Base-by-base conservation (phyloP, 2,113 vertebrate species). In the Hemicordylus capensis region DNA sequence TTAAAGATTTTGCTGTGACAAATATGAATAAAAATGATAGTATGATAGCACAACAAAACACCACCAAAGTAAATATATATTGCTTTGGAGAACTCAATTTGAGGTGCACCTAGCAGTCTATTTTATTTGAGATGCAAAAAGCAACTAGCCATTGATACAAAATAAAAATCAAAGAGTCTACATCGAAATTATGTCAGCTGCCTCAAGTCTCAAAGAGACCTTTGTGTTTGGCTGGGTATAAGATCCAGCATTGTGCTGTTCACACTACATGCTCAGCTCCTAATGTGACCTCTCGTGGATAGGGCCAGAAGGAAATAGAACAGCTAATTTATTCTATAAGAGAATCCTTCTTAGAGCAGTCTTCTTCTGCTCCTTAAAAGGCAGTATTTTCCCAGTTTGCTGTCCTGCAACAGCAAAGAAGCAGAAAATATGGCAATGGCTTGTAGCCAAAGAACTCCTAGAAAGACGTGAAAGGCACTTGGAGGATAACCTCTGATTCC, bases 161-260 rank as follows among this genome's bases (percentile, higher is more conserved):
- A 72, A 48, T 61, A 73, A 85, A 85, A 61, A 54, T 72, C 84
- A 37, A 59, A 61, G 69, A 48, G 44, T 51, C 84, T 48, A 56
- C 67, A 85, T 80, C 76, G 61, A 85, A 85, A 73, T 70, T 70
- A 73, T 73, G 76, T 85, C 84, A 85, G 84, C 84, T 85, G 84
- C 64, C 48, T 31, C 63, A 24, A n/a, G 67, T 63, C 66, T 85
- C 84, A 85, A 85, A 80, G 84, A 61, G 76, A 73, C 67, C 58
- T 85, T 77, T 85, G 76, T 85, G n/a, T 66, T 63, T 61, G 24
- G n/a, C 39, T 44, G 61, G 7, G 42, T 54, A 79, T 79, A 85
- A 79, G 73, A 72, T 24, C 72, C 56, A 73, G 48, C 74, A 72
- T 85, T 85, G 76, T 85, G 54, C 67, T 14, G 15, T 79, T 85